Conservation (phyloP, 2,888 invertebrate species). For the Hypercompe scribonia region DNA sequence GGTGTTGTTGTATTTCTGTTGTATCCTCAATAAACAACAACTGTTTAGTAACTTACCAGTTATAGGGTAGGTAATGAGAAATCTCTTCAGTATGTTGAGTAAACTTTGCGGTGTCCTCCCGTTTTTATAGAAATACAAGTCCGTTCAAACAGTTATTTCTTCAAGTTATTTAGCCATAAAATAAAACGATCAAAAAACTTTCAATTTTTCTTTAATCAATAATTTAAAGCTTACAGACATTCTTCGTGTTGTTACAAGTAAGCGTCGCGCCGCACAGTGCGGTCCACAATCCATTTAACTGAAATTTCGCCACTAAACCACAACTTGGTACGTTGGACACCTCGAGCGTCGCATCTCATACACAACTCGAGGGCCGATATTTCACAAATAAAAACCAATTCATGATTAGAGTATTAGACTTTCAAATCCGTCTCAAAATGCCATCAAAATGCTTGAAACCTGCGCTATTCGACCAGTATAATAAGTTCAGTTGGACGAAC, state of each 20-base stretch:
- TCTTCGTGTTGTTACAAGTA: constrained; percentile 70
- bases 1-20: neutral
- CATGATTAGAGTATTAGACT: constrained; percentile 63
- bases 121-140: neutral
- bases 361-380: constrained; percentile 48
- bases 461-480: constrained; percentile 47
- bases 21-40: too few relatives aligned
- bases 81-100: neutral
- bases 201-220: constrained; percentile 85
- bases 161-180: constrained; percentile 29
- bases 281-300: constrained; percentile 63
- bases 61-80: neutral
- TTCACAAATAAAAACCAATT: constrained; percentile 58
- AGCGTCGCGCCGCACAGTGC: constrained; percentile 52
- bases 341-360: constrained; percentile 64
- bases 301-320: constrained; percentile 69
- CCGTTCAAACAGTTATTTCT: neutral
- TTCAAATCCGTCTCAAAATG: constrained; percentile 61
- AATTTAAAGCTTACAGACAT: constrained; percentile 86
- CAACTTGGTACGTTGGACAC: constrained; percentile 57
- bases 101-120: neutral
- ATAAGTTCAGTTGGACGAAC: constrained; percentile 38
- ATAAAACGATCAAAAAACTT: constrained; percentile 75
- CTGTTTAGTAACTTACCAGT: neutral
- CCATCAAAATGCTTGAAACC: constrained; percentile 58